Evolutionary conservation across 2,113 vertebrate species (phyloP), one percentile per base, ranked within the genome.

Genomic region (Tyrannus savana): DNA sequence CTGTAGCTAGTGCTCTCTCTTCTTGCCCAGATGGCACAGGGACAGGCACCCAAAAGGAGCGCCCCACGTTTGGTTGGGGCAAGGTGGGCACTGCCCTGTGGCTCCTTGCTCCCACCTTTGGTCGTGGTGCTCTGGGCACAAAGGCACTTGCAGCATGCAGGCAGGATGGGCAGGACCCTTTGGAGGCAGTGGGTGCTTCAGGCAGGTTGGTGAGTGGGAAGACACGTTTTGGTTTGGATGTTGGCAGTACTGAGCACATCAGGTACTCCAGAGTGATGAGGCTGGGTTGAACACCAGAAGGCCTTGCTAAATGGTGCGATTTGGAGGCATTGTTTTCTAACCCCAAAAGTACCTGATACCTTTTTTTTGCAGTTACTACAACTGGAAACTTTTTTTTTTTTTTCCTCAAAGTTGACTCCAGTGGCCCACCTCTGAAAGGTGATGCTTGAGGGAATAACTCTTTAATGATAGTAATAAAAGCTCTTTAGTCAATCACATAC

Each of bases 91-190:
- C 30, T 12, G 6, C 50, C 44, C 41, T 6, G 3, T 6, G 15
- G 46, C 60, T 50, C 24, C 66, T 60, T 3, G 28, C 18, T 74
- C 39, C 39, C 52, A 9, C 10, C 14, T 53, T 27, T 52, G 31
- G 44, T 22, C 50, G 27, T 24, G 41, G 56, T 8, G 6, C 1
- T 1, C 4, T 0, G 15, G n/a, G 50, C 3, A 2, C 1, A 2
- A 31, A 33, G 52, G 59, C n/a, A 10, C 55, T 50, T 12, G 0
- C 27, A 28, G 30, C 22, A 8, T 8, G 35, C 2, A 3, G 50
- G 52, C 37, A 53, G 55, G 53, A 19, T 1, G 35, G 55, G 46
- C 74, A 75, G 59, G 30, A 10, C 30, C 1, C 0, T 17, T 22
- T 11, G 0, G 3, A 24, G 63, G 63, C 63, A 50, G 35, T 0